Percentiles rank a stretch among this genome's conserved stretches.
Conservation (phyloP, 2,888 invertebrate genomes). For the Scrobipalpa atriplicella region DNA sequence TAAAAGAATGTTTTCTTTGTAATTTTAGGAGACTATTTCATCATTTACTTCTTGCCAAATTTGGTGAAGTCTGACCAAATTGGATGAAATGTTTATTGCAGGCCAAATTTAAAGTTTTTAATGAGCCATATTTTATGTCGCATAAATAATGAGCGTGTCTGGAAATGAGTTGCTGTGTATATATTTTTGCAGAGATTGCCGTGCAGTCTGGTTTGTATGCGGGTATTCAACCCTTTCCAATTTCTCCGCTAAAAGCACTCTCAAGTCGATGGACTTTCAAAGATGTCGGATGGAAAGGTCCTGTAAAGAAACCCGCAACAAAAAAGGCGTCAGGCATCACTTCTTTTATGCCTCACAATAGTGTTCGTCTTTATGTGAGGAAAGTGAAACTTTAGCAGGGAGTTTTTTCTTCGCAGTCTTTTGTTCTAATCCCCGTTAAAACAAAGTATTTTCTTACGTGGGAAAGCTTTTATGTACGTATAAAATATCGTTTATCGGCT, state of each 20-base stretch:
- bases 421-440: conserved; percentile 54
- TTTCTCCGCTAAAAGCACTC: conserved; percentile 13
- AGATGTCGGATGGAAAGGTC: conserved; percentile 29
- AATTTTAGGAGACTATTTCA: conserved; percentile 30
- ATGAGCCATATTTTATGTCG: conserved; percentile 26
- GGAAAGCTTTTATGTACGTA: conserved; percentile 53
- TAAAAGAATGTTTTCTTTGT: not conserved
- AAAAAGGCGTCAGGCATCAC: conserved; percentile 52
- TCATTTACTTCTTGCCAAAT: conserved; percentile 46
- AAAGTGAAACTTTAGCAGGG: conserved; percentile 64
- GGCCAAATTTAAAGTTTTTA: conserved; percentile 28
- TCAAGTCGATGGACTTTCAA: conserved; percentile 21
- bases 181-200: conserved; percentile 11
- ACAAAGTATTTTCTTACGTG: conserved; percentile 52
- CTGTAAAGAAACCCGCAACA: conserved; percentile 48
- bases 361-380: conserved; percentile 55
- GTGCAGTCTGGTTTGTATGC: conserved; percentile 6
- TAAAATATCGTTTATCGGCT: conserved; percentile 55
- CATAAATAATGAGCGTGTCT: conserved; percentile 26
- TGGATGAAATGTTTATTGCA: conserved; percentile 39
- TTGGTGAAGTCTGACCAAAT: conserved; percentile 46
- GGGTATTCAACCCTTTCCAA: conserved; percentile 18
- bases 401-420: conserved; percentile 57
- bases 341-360: conserved; percentile 54
- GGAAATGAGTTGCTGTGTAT: conserved; percentile 23